Evolutionary conservation across 2,888 invertebrate species (phyloP).

Genomic region (Metalampra italica): DNA sequence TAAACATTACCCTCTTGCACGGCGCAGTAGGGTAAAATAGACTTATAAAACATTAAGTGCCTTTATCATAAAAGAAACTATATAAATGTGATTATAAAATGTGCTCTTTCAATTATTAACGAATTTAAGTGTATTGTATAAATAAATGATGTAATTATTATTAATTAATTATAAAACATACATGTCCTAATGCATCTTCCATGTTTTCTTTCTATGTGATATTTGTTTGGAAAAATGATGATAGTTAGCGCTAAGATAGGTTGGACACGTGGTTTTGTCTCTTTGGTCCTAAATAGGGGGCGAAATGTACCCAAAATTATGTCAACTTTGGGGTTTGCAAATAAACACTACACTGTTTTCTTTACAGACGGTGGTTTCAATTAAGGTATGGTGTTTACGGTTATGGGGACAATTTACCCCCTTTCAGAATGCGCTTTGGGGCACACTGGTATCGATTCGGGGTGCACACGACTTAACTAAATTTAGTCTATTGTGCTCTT

Average conservation of each 20-base stretch:
- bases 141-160: constrained; percentile 8
- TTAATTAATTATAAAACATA: constrained; percentile 11
- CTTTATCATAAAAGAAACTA: constrained; percentile 15
- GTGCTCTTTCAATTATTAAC: constrained; percentile 25
- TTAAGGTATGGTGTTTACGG: too few species aligned
- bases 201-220: constrained; percentile 39
- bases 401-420: not conserved
- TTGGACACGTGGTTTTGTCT: not conserved
- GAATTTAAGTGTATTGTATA: constrained; percentile 24
- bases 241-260: not conserved
- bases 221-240: constrained; percentile 27
- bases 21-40: too few species aligned
- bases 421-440: too few species aligned
- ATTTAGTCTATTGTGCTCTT: too few species aligned
- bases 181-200: constrained; percentile 38
- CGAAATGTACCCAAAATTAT: too few species aligned
- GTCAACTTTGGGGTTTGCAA: too few species aligned
- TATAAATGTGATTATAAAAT: constrained; percentile 4
- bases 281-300: not conserved
- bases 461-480: too few species aligned
- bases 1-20: not conserved
- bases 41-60: constrained; percentile 16
- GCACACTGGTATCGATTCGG: too few species aligned
- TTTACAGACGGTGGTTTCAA: too few species aligned
- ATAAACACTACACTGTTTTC: too few species aligned